These are phyloP conservation scores for Acheta domesticus DNA, from an alignment of 2,888 invertebrate genomes.

Conservation along the genomic window DNA sequence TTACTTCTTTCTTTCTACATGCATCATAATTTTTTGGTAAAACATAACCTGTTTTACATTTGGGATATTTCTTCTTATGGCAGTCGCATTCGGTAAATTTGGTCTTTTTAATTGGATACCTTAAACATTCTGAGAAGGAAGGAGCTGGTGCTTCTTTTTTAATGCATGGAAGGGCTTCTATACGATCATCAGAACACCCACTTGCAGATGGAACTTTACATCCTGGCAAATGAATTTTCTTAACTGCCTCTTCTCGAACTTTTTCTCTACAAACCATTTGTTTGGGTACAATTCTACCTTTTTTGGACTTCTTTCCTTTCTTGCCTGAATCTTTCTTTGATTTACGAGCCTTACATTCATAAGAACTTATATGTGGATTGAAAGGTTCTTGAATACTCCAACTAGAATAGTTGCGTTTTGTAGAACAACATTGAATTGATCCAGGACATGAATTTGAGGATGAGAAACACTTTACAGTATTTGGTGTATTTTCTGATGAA, in stretches of 20 bases:
- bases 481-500: too few species aligned
- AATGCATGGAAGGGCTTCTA: not conserved
- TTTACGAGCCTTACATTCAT: not conserved
- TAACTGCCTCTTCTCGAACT: not conserved
- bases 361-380: too few species aligned
- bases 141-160: slow-evolving; percentile 26
- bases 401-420: too few species aligned
- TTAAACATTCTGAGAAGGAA: slow-evolving; percentile 30
- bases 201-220: not conserved
- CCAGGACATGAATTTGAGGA: too few species aligned
- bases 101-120: not conserved
- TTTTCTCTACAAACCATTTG: not conserved
- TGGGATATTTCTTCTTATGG: not conserved
- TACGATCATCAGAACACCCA: not conserved
- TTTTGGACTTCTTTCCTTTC: not conserved
- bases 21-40: not conserved
- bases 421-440: too few species aligned
- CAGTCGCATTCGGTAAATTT: slow-evolving; percentile 21
- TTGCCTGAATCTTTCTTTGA: not conserved
- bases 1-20: not conserved
- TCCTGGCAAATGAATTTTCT: not conserved
- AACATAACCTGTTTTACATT: too few species aligned
- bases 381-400: too few species aligned
- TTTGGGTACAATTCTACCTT: not conserved
- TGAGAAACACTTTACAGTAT: too few species aligned